Base-by-base conservation (phyloP, 2,888 invertebrate species). In the Idaea biselata region DNA sequence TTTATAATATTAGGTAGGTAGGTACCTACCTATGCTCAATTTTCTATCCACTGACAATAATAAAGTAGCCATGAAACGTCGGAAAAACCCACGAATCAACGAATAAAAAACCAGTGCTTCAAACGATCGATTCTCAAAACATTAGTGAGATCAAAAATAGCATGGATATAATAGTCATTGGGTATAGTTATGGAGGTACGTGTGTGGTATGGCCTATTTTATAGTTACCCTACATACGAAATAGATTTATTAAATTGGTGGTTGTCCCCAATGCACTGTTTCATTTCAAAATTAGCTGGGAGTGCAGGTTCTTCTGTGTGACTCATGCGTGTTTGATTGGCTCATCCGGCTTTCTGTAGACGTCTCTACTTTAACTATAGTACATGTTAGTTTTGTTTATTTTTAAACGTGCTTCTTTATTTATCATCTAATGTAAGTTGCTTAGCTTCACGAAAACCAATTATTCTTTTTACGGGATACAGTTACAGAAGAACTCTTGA, bases 271-370 rank as follows among this genome's bases (percentile, higher is more conserved):
- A 56, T 65, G 58, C 57, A 56, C 16, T 80, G 81, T 80, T 73
- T 78, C 72, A 74, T 80, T 72, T 73, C 68, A 70, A 70, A 64
- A 79, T 77, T 76, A 80, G 80, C 74, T 74, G 72, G 74, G 78
- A 65, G 74, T 78, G 77, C 77, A 75, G 73, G 77, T 79, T 77
- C 77, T 75, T 75, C 72, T 78, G 82, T 79, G 80, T 91, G 89
- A 90, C 83, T 89, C 89, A 89, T 80, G 76, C 78, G 77, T 77
- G 80, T 79, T 56, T 88, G 88, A 91, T 91, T 91, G 89, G 85
- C 77, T 82, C 89, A 90, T 91, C 91, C 91, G 88, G 88, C 81
- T 81, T 83, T 82, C 82, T 82, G 79, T 77, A 86, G 83, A 86
- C 85, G 78, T 85, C 80, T 84, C 79, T 86, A 87, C 84, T 83